A percentile compares a stretch with the other conserved stretches of the same genome.
Evolutionary conservation across 2,888 invertebrate species (phyloP).

Genomic region (Polia nebulosa): DNA sequence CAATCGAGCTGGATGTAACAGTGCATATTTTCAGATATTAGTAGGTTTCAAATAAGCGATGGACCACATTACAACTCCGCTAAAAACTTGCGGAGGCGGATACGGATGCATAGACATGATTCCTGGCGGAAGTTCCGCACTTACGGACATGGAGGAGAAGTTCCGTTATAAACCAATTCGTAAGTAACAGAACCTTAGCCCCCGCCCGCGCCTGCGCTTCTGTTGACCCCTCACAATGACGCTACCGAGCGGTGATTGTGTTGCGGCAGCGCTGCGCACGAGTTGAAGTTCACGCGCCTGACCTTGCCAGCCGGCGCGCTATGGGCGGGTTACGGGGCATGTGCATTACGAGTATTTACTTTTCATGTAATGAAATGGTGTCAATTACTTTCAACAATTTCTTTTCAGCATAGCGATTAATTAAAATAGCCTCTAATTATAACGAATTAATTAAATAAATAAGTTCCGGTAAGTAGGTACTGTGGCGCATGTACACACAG

Average conservation of each 20-base stretch:
- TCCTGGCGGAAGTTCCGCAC: not conserved
- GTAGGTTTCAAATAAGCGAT: not conserved
- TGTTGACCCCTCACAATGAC: slow-evolving; percentile 14
- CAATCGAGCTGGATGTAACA: not conserved
- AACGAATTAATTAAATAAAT: too few species aligned
- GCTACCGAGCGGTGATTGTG: not conserved
- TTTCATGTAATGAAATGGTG: not conserved
- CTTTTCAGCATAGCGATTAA: too few species aligned
- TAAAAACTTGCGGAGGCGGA: not conserved
- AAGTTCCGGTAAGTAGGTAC: too few species aligned
- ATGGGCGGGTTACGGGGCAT: not conserved
- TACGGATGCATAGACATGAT: not conserved
- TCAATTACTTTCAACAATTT: not conserved
- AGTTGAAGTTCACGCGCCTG: slow-evolving; percentile 38
- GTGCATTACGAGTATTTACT: not conserved
- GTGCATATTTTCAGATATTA: not conserved
- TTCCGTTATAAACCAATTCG: not conserved
- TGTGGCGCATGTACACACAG: too few species aligned
- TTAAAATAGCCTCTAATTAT: too few species aligned
- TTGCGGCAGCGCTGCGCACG: not conserved
- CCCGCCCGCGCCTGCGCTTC: not conserved
- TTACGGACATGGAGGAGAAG: not conserved
- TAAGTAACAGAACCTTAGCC: not conserved
- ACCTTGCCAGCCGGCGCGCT: not conserved
- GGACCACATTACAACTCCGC: not conserved